Evolutionary conservation across 2,113 vertebrate genomes (phyloP).

Genomic region (Onychostoma macrolepis): DNA sequence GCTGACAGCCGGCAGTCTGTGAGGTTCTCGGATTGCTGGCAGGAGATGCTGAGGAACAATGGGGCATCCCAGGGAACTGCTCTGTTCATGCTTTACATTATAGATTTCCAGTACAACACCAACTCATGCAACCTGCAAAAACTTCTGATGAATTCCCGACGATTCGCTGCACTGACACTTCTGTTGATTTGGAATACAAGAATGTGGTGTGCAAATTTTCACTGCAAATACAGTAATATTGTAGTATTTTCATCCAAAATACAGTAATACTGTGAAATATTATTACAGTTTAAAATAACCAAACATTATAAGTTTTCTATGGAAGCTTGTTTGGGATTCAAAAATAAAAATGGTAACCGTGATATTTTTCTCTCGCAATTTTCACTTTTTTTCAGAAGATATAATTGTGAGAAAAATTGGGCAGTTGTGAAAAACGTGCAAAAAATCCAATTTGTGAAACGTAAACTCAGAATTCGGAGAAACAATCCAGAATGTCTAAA

Average conservation of each 20-base stretch:
- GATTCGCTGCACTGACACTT: neutral
- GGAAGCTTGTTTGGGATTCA: neutral
- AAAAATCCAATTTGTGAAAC: no score
- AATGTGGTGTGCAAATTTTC: neutral
- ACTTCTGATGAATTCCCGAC: neutral
- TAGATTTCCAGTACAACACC: neutral
- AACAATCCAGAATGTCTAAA: no score
- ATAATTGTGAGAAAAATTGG: no score
- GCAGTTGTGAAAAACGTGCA: no score
- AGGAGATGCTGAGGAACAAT: slow-evolving; percentile 24
- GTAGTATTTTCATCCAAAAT: neutral
- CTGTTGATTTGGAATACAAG: neutral
- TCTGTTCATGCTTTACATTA: slow-evolving; percentile 28
- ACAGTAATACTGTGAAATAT: neutral
- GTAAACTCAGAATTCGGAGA: no score
- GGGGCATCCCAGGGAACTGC: slow-evolving; percentile 13
- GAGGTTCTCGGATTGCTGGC: neutral
- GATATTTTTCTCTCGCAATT: no score
- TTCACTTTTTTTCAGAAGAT: no score
- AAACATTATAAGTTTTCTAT: neutral
- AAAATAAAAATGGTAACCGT: neutral
- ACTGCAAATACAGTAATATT: neutral
- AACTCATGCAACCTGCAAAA: slow-evolving; percentile 6
- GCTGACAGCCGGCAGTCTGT: slow-evolving; percentile 18
- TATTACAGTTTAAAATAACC: neutral